These are phyloP conservation scores for Nomada fucata DNA, from an alignment of 2,888 invertebrate genomes.

Conservation along the genomic window DNA sequence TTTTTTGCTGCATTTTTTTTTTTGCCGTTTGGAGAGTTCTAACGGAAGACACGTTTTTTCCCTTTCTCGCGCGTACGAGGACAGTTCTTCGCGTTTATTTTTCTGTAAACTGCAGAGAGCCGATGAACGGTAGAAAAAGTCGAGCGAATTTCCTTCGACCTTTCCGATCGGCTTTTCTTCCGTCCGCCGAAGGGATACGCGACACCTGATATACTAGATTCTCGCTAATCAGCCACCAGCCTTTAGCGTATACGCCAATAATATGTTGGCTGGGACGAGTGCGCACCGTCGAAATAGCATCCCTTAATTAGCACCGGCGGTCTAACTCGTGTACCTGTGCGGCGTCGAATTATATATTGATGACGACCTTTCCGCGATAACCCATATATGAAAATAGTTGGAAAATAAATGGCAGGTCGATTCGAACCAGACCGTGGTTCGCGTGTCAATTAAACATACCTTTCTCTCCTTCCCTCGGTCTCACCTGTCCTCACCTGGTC, in stretches of 20 bases:
- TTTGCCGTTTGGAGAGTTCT: too few species aligned
- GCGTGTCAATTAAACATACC: too few species aligned
- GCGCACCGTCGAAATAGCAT: conserved; percentile 14
- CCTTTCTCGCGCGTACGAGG: too few species aligned
- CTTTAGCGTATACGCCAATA: conserved; percentile 41
- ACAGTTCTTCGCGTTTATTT: too few species aligned
- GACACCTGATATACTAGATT: conserved; percentile 59
- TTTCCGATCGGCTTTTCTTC: background rate
- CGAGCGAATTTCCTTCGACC: too few species aligned
- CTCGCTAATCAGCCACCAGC: background rate
- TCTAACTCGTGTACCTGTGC: conserved; percentile 14
- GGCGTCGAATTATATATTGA: conserved; percentile 1
- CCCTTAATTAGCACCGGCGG: conserved; percentile 23
- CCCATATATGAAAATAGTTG: conserved; percentile 11
- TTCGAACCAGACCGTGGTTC: background rate
- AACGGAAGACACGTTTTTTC: too few species aligned
- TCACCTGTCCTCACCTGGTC: too few species aligned
- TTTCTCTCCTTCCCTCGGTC: background rate
- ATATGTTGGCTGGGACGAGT: conserved; percentile 44
- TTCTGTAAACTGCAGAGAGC: too few species aligned
- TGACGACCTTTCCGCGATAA: background rate
- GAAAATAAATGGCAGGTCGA: background rate
- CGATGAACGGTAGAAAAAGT: too few species aligned
- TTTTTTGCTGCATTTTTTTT: too few species aligned
- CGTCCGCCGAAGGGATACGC: conserved; percentile 3